Base-by-base conservation (phyloP, 2,888 invertebrate species). In the Furcula furcula region DNA sequence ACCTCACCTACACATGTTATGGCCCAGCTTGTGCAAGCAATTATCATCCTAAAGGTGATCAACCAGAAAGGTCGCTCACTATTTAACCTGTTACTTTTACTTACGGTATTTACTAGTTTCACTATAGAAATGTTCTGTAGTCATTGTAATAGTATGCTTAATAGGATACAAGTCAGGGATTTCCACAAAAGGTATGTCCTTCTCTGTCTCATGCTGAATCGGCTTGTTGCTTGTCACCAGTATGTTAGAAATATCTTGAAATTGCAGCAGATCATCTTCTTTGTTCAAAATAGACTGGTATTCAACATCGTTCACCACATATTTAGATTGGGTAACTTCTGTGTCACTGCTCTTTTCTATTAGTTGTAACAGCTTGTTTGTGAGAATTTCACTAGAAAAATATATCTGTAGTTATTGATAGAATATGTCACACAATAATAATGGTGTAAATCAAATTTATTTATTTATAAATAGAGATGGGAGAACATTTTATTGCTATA, bases 91-190 rank as follows among this genome's bases (percentile, higher is more conserved):
- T n/a, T n/a, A n/a, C n/a, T n/a, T n/a, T n/a, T 9, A 92, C 94
- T 93, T 90, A 96, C 96, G 94, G 72, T 93, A 95, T 54, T 90
- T 73, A 69, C 93, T 91, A 27, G 80, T 72, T 9, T 87, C 70
- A 35, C 89, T 76, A 63, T 95, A 95, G 62, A 94, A 90, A 69
- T 95, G 91, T 31, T 90, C 81, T 36, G 88, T 71, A 7, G 88
- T 81, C 39, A 95, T 70, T 28, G 94, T 93, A 32, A 96, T 90
- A 0, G 93, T 93, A 35, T 92, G 92, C 60, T 92, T 92, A 9
- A 97, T 77, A 1, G 98, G 97, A 72, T 91, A 90, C 42, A 98
- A 79, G 67, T 93, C 89, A 4, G 96, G 95, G 23, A 97, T 74
- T 31, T 90, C 71, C 19, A 89, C 66, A 40, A 85, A 80, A 11